Base-by-base conservation (phyloP, 2,888 invertebrate species). In the Biston betularia region DNA sequence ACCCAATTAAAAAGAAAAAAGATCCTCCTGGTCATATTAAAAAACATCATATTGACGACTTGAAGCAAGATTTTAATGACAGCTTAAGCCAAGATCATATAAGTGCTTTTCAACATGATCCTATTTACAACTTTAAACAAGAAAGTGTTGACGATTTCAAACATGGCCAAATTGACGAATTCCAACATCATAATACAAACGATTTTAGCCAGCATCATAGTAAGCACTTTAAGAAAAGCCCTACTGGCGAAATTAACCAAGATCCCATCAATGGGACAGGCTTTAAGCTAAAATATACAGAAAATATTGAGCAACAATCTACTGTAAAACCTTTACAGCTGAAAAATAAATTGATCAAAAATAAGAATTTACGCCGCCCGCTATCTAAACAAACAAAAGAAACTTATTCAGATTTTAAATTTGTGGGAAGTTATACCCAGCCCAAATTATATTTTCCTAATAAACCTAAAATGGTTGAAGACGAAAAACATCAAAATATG, bases 361-460 rank as follows among this genome's bases (percentile, higher is more conserved):
- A 35, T 9, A 38, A 14, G 10, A 53, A 15, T 14, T 14, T 1
- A 9, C 8, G 14, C 15, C 14, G 38, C n/a, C 52, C n/a, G 9
- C 34, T 14, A 53, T 15, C 9, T 11, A 15, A 38, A 11, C 15
- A 14, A 38, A 1, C 4, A 35, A 38, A n/a, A 38, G 38, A 15
- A 14, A n/a, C 8, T n/a, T 50, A 15, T 0, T 9, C 10, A 15
- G 14, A 52, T 1, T 35, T 38, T 0, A 35, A 52, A 34, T 10
- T 4, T 33, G 12, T 10, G 10, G 7, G 14, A 10, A 38, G 6
- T 10, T 6, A 15, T 15, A 3, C 15, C 9, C n/a, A 53, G 4
- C 38, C 12, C 9, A 53, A 53, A 53, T n/a, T 34, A 50, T 53
- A 53, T n/a, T 53, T 53, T 15, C 52, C 52, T 14, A 53, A 53